A percentile compares a stretch with the other conserved stretches of the same genome.
Conservation (phyloP, 2,888 invertebrate genomes). For the Prenolepis imparis region DNA sequence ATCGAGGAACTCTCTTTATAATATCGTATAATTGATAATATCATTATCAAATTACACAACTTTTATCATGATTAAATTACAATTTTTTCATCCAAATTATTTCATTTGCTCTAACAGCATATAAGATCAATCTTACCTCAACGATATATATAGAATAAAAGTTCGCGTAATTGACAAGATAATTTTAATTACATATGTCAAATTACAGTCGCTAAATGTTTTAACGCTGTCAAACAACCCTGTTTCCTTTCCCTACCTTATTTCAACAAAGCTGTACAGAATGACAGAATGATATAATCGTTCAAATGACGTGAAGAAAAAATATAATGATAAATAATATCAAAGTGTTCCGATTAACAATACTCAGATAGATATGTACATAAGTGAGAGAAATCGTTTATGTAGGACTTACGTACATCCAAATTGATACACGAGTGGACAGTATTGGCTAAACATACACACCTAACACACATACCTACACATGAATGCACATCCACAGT, state of each 20-base stretch:
- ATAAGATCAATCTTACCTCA: not conserved
- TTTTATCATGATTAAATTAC: not conserved
- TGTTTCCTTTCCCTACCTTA: slow-evolving; percentile 42
- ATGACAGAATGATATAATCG: slow-evolving; percentile 60
- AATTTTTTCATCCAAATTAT: not conserved
- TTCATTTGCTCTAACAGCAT: not conserved
- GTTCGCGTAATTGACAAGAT: not conserved
- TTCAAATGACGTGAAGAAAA: slow-evolving; percentile 63
- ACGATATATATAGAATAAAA: slow-evolving; percentile 17
- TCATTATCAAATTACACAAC: not conserved
- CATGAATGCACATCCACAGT: slow-evolving; percentile 6
- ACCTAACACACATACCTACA: not conserved
- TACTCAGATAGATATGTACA: slow-evolving; percentile 73
- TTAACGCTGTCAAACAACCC: slow-evolving; percentile 1
- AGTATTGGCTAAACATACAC: slow-evolving; percentile 46
- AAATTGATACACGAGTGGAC: slow-evolving; percentile 59
- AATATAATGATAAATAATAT: slow-evolving; percentile 64
- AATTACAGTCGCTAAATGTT: slow-evolving; percentile 23
- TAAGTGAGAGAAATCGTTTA: slow-evolving; percentile 58
- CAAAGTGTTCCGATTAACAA: slow-evolving; percentile 74
- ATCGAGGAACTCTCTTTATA: not conserved
- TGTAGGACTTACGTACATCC: slow-evolving; percentile 69
- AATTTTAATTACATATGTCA: not conserved
- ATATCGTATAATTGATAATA: not conserved
- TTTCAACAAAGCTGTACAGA: slow-evolving; percentile 66